Evolutionary conservation across 2,888 invertebrate genomes (phyloP), one percentile per base, ranked within the genome.

Genomic region (Andrena chrysosceles): DNA sequence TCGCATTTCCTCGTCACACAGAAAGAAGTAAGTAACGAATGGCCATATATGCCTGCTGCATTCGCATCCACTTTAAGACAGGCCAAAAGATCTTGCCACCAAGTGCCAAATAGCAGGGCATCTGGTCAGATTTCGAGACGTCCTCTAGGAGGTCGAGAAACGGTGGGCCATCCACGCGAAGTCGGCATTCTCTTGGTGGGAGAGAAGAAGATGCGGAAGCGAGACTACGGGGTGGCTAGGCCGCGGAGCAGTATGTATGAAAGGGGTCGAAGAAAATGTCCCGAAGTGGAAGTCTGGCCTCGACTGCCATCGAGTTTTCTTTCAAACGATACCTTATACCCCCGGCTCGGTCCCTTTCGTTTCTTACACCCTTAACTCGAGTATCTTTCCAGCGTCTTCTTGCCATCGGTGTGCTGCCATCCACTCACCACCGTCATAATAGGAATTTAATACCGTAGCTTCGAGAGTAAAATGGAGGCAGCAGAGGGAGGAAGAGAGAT

Each of bases 231-330:
- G 23, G 52, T 23, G 31, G 31, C 70, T 56, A 62, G 63, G 52
- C 74, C 23, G 49, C 48, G 26, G 60, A 66, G 48, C 52, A 23
- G 62, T 60, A 56, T 29, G 74, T 72, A 79, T 69, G 70, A 67
- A 80, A 74, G 75, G 71, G 77, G 48, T 79, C 67, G 77, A 63
- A 73, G 74, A 69, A 78, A 85, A 77, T 76, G 78, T 75, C 72
- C 48, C 77, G 68, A 73, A 74, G 80, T 80, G 75, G 79, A 76
- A 70, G 69, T 68, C 75, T 74, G 69, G 70, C 35, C 74, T 75
- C 78, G 74, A 75, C 75, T 77, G 74, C 71, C 81, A 89, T 85
- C 81, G 78, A 87, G 81, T 81, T 81, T 83, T 72, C 83, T 83
- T 85, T 81, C 78, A 75, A 77, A 78, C 81, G 81, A 81, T 81